phyloP scores from a whole-genome alignment of 2,113 vertebrate species.

The Gadus chalcogrammus region DNA sequence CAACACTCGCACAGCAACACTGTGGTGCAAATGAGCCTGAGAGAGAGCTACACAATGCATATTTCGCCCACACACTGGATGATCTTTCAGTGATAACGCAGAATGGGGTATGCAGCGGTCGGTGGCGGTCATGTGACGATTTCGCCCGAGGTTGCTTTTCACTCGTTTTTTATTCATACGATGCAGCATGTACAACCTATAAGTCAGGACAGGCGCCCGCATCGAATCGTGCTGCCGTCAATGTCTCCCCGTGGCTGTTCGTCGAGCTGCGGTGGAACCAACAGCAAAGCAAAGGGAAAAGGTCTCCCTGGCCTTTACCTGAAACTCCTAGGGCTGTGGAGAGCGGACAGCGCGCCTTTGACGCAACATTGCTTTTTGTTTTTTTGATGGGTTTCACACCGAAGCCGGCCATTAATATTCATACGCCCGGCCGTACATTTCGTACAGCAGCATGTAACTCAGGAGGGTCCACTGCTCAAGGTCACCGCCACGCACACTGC shows the following conservation, averaged over 20 bases:
- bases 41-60: background rate
- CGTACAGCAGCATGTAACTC: slow-evolving; percentile 50
- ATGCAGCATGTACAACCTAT: too few relatives aligned
- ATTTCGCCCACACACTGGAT: too few relatives aligned
- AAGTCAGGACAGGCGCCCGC: too few relatives aligned
- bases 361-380: slow-evolving; percentile 5
- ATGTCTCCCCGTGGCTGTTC: too few relatives aligned
- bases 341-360: slow-evolving; percentile 16
- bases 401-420: slow-evolving; percentile 56
- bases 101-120: too few relatives aligned
- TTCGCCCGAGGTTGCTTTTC: too few relatives aligned
- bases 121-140: too few relatives aligned
- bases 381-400: slow-evolving; percentile 27
- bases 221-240: too few relatives aligned
- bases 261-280: slow-evolving; percentile 30
- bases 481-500: slow-evolving; percentile 29
- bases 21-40: background rate
- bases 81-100: too few relatives aligned
- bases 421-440: slow-evolving; percentile 42
- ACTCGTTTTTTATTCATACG: too few relatives aligned
- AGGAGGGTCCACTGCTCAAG: slow-evolving; percentile 47
- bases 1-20: background rate
- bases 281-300: slow-evolving; percentile 34
- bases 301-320: slow-evolving; percentile 49
- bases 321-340: slow-evolving; percentile 17